Evolutionary conservation across 2,113 vertebrate species (phyloP), one percentile per base, ranked within the genome.

Genomic region (Rhabdomys dilectus): DNA sequence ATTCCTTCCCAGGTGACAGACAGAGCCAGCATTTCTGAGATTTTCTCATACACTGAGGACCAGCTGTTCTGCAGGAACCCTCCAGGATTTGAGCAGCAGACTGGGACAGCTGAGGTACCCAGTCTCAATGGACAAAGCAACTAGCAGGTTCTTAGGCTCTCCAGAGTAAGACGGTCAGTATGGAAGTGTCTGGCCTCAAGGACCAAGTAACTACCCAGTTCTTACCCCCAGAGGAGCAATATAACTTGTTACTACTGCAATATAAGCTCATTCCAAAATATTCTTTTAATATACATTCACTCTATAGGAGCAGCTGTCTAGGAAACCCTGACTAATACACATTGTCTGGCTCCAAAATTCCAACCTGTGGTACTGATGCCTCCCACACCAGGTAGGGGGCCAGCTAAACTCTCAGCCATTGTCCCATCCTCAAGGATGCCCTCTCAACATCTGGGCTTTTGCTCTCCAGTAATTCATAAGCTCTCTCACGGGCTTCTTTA

Each of bases 341-440:
- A 29, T 11, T n/a, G 19, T 68, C 48, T 78, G 77, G 82, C 56
- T 91, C 39, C 1, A 1, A 51, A 92, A 48, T 16, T 39, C 26
- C 3, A 93, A 31, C 6, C 24, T 5, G 0, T 36, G 39, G 48
- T 0, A 3, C 56, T 2, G 36, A 66, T 8, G 10, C 17, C 19
- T 5, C 31, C 7, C 19, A 68, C 3, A 10, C 0, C 9, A 10
- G 24, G 26, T 4, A 48, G 39, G 64, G 17, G 22, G 0, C 24
- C 60, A 39, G 31, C 73, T 29, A 39, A 66, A 51, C 34, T 62
- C 64, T 58, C 11, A 22, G 36, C 12, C 12, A 5, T 31, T 70
- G 34, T 16, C 22, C 19, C 68, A n/a, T 75, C 36, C 68, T 24
- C 19, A n/a, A 58, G 93, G 31, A 31, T 48, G 51, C 34, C 34